Base-by-base conservation (phyloP, 1,140 invertebrate genomes). In the Trichogramma pretiosum region DNA sequence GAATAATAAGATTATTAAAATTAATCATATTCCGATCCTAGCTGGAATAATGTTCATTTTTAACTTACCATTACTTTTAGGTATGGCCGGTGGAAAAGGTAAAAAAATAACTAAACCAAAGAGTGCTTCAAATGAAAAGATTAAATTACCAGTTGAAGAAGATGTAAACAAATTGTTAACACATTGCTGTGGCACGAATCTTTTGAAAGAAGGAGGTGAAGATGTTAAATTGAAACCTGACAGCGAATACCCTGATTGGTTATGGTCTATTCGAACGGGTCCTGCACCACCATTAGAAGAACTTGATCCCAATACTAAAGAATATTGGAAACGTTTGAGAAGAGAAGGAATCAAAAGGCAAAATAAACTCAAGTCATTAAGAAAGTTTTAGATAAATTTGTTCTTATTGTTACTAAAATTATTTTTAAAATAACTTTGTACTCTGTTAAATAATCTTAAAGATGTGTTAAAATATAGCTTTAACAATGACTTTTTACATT, bases 191-290 rank as follows among this genome's bases (percentile, higher is more conserved):
- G 93, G 93, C 4, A 84, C 82, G 42, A 93, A 94, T 65, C 81
- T 90, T 44, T 74, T 77, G 24, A 79, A 83, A 63, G 73, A 77
- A 59, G 81, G 82, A 8, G 83, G 85, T 26, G 77, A 91, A 70
- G 89, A 93, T 64, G 67, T 93, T 14, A 77, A 89, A 68, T 70
- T 97, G 10, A 87, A 86, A 66, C 77, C 83, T 3, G 87, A 95
- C 63, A 77, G 74, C 43, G 91, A 94, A 63, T 97, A 97, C 69
- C 93, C 93, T 0, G 89, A 89, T 17, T 97, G 93, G 93, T 66
- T 97, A 16, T 96, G 91, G 91, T 74, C 57, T 0, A 59, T 96
- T 11, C 71, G 79, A 47, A 79, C 75, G 19, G 78, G 78, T 0
- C 66, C 69, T 11, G 68, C 82, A 18, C 72, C 71, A 7, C 66